Evolutionary conservation across 2,888 invertebrate species (phyloP), one percentile per base, ranked within the genome.

Genomic region (Phorcus lineatus): DNA sequence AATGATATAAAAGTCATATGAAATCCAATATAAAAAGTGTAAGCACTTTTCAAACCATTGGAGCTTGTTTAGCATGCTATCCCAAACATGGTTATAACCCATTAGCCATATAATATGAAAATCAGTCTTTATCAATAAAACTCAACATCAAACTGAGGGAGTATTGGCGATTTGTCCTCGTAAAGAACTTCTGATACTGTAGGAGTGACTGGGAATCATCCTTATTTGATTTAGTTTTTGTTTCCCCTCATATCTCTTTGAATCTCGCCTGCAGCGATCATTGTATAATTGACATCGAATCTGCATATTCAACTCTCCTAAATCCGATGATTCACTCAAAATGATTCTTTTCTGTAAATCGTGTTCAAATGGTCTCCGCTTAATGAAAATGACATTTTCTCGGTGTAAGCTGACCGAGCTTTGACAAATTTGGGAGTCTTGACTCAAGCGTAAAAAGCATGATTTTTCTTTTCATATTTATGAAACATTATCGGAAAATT

Each of bases 401-500:
- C 28, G n/a, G 28, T 62, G 62, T 62, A 28, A 28, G 22, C 62
- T 62, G 62, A 28, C 62, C 28, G 28, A 13, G 13, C 62, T 6
- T 13, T 11, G 11, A 47, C 47, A 13, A 47, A 47, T 47, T 47
- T 47, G 1, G 47, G 47, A 47, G 47, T 47, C 47, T 47, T 47
- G 47, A 47, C 47, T 47, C 47, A 47, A 47, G 47, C 47, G 47
- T 47, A 47, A 47, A 47, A 47, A 47, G 47, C 47, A 47, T 47
- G 47, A 47, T 62, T 28, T 28, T 62, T 62, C 28, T 28, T 62
- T 62, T 62, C 62, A 62, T 62, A 62, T 62, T 62, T 62, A 62
- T 62, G 62, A 62, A 62, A 62, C 62, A 62, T 62, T 62, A 62
- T 62, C 24, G 16, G 62, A 62, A 62, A 62, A 62, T 62, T 62